Conservation (phyloP, 2,797 vertebrate species). For the Astyanax mexicanus region DNA sequence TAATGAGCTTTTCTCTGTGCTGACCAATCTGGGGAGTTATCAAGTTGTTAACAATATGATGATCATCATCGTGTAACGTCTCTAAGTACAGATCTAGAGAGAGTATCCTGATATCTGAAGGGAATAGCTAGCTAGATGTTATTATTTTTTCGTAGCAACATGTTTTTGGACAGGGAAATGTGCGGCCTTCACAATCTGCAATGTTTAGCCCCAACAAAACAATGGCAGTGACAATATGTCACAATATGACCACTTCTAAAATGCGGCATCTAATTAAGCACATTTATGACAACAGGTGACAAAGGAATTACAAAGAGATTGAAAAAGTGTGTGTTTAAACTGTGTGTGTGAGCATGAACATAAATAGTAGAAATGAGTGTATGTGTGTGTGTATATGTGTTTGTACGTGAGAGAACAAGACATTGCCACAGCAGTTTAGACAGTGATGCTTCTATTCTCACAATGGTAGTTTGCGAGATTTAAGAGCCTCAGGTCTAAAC, state of each 20-base stretch:
- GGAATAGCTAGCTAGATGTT: not conserved
- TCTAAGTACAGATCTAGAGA: not conserved
- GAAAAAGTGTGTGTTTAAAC: constrained; percentile 43
- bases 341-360: constrained; percentile 31
- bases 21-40: not conserved
- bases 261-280: constrained; percentile 13
- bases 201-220: not conserved
- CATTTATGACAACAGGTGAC: not conserved
- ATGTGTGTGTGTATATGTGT: constrained; percentile 49
- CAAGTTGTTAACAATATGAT: not conserved
- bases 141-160: no score
- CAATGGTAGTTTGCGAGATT: constrained; percentile 68
- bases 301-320: constrained; percentile 36
- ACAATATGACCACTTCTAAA: not conserved
- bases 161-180: not conserved
- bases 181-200: not conserved
- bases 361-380: constrained; percentile 2
- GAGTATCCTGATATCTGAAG: not conserved
- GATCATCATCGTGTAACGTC: no score
- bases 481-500: constrained; percentile 74
- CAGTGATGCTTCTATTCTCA: constrained; percentile 69
- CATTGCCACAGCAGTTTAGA: constrained; percentile 70
- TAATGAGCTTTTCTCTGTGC: not conserved
- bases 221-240: not conserved
- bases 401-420: constrained; percentile 66